A percentile compares a stretch with the other conserved stretches of the same genome.
Conservation (phyloP, 1,140 invertebrate species). For the Eumaeus atala region DNA sequence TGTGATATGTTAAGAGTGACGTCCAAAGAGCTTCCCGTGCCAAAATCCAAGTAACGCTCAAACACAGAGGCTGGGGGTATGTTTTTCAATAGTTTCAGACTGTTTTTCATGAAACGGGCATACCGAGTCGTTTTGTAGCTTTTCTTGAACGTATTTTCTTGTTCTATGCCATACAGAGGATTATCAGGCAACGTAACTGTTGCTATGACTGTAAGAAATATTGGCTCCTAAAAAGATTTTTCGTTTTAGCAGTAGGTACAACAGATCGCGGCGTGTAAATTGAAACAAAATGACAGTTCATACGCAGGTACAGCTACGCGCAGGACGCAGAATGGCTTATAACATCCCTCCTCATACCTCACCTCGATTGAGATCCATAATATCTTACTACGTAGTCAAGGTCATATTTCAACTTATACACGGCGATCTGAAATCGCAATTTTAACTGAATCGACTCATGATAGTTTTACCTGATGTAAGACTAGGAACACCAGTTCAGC, state of each 20-base stretch:
- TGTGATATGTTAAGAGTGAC: slow-evolving; percentile 57
- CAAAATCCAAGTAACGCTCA: slow-evolving; percentile 59
- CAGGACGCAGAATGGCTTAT: too few relatives aligned
- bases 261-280: too few relatives aligned
- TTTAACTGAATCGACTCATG: too few relatives aligned
- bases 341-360: too few relatives aligned
- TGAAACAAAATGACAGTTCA: too few relatives aligned
- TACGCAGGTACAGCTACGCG: too few relatives aligned
- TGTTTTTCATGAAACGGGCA: slow-evolving; percentile 58
- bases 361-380: too few relatives aligned
- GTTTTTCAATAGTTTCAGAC: slow-evolving; percentile 45
- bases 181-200: slow-evolving; percentile 40
- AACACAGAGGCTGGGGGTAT: slow-evolving; percentile 56
- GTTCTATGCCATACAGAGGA: slow-evolving; percentile 35
- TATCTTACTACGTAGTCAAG: too few relatives aligned
- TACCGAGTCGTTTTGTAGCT: slow-evolving; percentile 45
- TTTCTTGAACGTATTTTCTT: slow-evolving; percentile 49
- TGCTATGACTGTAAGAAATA: slow-evolving; percentile 8
- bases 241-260: too few relatives aligned
- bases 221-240: slow-evolving; percentile 18
- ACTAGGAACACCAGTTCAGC: slow-evolving; percentile 57
- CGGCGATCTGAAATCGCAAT: too few relatives aligned
- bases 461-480: slow-evolving; percentile 47
- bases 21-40: slow-evolving; percentile 46
- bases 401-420: too few relatives aligned